A percentile compares a stretch with the other conserved stretches of the same genome.
These are phyloP conservation scores for Cichlasoma orientale DNA, from an alignment of 2,797 vertebrate genomes.

Conservation along the genomic window DNA sequence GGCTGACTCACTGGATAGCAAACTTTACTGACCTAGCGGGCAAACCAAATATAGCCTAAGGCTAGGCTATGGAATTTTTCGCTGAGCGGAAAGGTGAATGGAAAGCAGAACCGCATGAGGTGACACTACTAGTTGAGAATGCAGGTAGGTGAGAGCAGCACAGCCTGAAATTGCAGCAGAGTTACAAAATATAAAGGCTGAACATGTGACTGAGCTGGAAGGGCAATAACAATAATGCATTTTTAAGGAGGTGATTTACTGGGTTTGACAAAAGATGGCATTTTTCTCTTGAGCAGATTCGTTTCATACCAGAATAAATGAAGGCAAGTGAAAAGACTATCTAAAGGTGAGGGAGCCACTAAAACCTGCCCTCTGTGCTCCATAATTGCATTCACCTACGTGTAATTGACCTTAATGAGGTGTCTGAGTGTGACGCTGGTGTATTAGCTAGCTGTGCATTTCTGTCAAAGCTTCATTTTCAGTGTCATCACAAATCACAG, in stretches of 20 bases:
- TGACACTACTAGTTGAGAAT: neutral
- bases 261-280: neutral
- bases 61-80: neutral
- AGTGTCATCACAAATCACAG: conserved; percentile 7
- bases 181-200: neutral
- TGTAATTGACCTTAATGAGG: conserved; percentile 24
- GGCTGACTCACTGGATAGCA: neutral
- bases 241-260: neutral
- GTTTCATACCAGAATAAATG: neutral
- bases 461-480: neutral
- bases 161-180: neutral
- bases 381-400: conserved; percentile 27
- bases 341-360: neutral
- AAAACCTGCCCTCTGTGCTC: neutral
- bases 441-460: neutral
- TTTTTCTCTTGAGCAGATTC: neutral
- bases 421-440: conserved; percentile 11
- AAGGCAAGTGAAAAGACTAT: neutral
- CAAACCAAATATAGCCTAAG: neutral
- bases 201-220: neutral
- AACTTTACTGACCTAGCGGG: neutral
- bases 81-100: neutral
- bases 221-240: neutral
- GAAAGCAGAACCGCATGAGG: neutral
- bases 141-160: neutral